Conservation (phyloP, 2,113 vertebrate genomes). For the Oryzias curvinotus region DNA sequence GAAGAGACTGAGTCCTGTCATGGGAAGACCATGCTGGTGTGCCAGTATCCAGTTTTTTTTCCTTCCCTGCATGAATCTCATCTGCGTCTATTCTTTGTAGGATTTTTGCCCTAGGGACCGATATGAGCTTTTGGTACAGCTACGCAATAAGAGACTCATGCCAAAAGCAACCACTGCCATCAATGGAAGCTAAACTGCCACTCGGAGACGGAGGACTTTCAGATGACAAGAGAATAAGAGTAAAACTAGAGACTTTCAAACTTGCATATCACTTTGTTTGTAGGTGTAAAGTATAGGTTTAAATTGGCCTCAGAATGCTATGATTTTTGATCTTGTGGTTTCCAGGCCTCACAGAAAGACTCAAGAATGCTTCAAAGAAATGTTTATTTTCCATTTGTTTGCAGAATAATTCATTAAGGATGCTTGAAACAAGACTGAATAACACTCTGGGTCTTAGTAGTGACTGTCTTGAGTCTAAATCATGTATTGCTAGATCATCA, state of each 20-base stretch:
- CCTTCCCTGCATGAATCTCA: conserved; percentile 33
- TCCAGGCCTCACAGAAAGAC: conserved; percentile 1
- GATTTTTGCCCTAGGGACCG: conserved; percentile 22
- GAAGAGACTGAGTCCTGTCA: conserved; percentile 33
- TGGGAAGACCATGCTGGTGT: conserved; percentile 35
- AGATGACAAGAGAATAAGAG: conserved; percentile 32
- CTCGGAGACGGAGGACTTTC: conserved; percentile 20
- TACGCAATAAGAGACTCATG: conserved; percentile 15
- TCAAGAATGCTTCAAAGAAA: neutral
- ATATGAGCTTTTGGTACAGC: conserved; percentile 28
- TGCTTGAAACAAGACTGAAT: neutral
- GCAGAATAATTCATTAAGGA: neutral
- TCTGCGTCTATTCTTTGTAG: conserved; percentile 31
- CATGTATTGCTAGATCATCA: conserved; percentile 5
- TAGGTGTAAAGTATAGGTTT: neutral
- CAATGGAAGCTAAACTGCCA: conserved; percentile 19
- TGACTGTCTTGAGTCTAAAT: conserved; percentile 2
- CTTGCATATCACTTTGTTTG: conserved; percentile 2
- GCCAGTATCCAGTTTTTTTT: conserved; percentile 42
- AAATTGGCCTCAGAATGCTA: conserved; percentile 16
- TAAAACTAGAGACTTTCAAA: conserved; percentile 5
- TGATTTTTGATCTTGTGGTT: neutral
- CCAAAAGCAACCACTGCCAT: conserved; percentile 43
- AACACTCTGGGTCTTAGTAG: neutral
- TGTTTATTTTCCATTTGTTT: neutral